Evolutionary conservation across 2,888 invertebrate species (phyloP), one percentile per base, ranked within the genome.

Genomic region (Troilus luridus): DNA sequence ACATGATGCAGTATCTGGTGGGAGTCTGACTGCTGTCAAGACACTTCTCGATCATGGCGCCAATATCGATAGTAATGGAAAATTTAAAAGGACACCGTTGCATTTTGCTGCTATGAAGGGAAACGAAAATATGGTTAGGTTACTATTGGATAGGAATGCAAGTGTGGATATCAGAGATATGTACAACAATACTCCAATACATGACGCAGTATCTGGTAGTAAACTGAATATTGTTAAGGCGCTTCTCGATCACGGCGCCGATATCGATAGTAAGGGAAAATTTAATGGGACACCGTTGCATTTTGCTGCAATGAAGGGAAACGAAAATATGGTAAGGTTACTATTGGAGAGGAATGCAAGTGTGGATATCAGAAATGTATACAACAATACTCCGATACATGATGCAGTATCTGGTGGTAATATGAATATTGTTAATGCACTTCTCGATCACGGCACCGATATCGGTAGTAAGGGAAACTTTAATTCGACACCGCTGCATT

Each of bases 211-310:
- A 64, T 64, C 7, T n/a, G n/a, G n/a, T n/a, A n/a, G 64, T 8
- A 21, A 21, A n/a, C 10, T 64, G 7, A 64, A 64, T 10, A n/a
- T 12, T 64, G 64, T 64, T n/a, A 64, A n/a, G 64, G n/a, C n/a
- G 8, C 64, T 64, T 64, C 64, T 64, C 7, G 64, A 64, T 12
- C 21, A 64, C 12, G 64, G 64, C 7, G 21, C 64, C 11, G 5
- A 97, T 94, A 95, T 96, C 12, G 94, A 94, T 88, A 94, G 95
- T 92, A 62, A 8, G 8, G 62, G 60, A 59, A 62, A 27, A 14
- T 24, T 19, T 19, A 41, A 64, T 9, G 41, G 11, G 8, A 27
- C 88, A 7, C 88, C 62, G 62, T 64, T 88, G 3, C 88, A 88
- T 21, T 17, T 88, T 21, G 88, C 88, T 27, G 88, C 88, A 10